phyloP scores from a whole-genome alignment of 1,140 invertebrate genomes.

The Vollenhovia emeryi region DNA sequence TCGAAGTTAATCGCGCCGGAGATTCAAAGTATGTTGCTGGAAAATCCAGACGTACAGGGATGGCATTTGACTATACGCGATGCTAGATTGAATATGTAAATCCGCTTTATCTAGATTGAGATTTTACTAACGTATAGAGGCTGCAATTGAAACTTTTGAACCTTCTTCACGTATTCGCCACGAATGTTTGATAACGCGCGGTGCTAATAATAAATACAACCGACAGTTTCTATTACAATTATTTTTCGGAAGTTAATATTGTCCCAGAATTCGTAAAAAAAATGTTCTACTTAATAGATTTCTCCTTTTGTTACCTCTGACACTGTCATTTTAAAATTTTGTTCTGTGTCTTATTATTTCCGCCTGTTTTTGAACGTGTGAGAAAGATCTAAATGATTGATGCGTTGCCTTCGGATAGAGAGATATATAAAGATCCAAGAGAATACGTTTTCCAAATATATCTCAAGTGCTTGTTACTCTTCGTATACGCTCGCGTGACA shows the following conservation, averaged over 20 bases:
- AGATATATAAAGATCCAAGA: constrained; percentile 70
- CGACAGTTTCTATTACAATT: not conserved
- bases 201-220: not conserved
- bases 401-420: constrained; percentile 66
- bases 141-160: not conserved
- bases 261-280: not conserved
- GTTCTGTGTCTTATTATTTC: constrained; percentile 41
- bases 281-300: constrained; percentile 11
- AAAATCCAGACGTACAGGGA: constrained; percentile 37
- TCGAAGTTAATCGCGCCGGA: constrained; percentile 52
- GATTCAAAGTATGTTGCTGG: constrained; percentile 55
- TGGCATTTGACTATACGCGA: constrained; percentile 5
- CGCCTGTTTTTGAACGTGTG: constrained; percentile 14
- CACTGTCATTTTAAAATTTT: constrained; percentile 62
- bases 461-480: constrained; percentile 38
- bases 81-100: constrained; percentile 41
- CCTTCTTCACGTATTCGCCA: not conserved
- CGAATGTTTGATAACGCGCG: constrained; percentile 20
- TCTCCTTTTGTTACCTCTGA: constrained; percentile 29
- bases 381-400: constrained; percentile 67
- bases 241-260: not conserved
- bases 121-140: constrained; percentile 2
- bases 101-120: constrained; percentile 25
- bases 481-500: constrained; percentile 18
- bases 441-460: constrained; percentile 57